Base-by-base conservation (phyloP, 1,140 invertebrate species). In the roundworm (Caenorhabditis elegans) region DNA sequence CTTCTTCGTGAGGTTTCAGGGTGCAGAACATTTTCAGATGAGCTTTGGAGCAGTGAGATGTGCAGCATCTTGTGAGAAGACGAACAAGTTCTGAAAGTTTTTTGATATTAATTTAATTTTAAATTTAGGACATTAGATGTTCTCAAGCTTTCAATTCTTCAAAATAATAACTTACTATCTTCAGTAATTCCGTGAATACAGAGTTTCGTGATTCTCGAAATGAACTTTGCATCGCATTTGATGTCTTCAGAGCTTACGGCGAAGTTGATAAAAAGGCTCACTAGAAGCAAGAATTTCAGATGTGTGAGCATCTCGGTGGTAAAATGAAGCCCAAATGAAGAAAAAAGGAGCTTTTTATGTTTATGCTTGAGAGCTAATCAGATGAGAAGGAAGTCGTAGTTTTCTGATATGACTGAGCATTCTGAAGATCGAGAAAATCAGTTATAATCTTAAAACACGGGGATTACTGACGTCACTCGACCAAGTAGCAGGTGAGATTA, bases 361-460 rank as follows among this genome's bases (percentile, higher is more conserved):
- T 60, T 60, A 60, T 34, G 53, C 53, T 60, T 34, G 53, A 60
- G n/a, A 13, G 26, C 26, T 60, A 60, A 60, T 60, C 53, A 60
- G 53, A 60, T 34, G 53, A 60, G 53, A 13, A 3, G 28, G 53
- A 60, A 60, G n/a, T 31, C 28, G 53, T 60, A 60, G 53, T 34
- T 60, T 60, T 60, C 53, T 60, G 53, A 60, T 60, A 60, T 3
- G 34, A 60, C 26, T 28, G 4, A 24, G 22, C 28, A 22, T 31
- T 15, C 13, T 17, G 26, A 15, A 31, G 19, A 24, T n/a, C n/a
- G n/a, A 24, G 19, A 6, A 11, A 10, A 10, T 26, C 13, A 22
- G 13, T 60, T 55, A 31, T 10, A 26, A 24, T 34, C 34, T 31
- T 13, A 60, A n/a, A n/a, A n/a, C n/a, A 34, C 28, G 17, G 28